phyloP scores from a whole-genome alignment of 2,797 vertebrate species.

The Pipistrellus nathusii region DNA sequence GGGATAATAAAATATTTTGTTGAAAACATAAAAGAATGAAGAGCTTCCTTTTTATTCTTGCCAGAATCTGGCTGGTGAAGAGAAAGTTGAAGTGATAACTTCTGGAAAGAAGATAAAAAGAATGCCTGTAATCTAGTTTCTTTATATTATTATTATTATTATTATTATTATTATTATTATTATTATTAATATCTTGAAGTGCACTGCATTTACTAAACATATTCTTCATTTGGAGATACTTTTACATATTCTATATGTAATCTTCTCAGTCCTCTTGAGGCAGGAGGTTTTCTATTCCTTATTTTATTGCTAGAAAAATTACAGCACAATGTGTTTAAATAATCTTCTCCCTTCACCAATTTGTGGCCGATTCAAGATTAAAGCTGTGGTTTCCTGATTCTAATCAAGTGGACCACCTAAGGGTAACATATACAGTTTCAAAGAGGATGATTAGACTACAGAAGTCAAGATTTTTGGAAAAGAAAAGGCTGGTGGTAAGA shows the following conservation, averaged over 20 bases:
- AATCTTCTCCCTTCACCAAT: not conserved
- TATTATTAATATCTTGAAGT: not conserved
- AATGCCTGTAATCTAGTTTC: not conserved
- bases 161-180: not conserved
- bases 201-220: not conserved
- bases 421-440: not conserved
- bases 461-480: not conserved
- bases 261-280: not conserved
- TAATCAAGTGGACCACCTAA: constrained; percentile 13
- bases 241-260: not conserved
- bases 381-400: constrained; percentile 5
- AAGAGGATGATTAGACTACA: not conserved
- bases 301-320: constrained; percentile 51
- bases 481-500: not conserved
- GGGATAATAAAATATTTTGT: not conserved
- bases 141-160: not conserved
- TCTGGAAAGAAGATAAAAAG: not conserved
- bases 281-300: constrained; percentile 6
- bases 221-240: constrained; percentile 34
- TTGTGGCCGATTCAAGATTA: constrained; percentile 15
- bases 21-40: not conserved
- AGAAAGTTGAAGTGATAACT: not conserved
- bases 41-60: not conserved
- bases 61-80: not conserved
- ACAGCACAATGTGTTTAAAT: not conserved